Evolutionary conservation across 2,113 vertebrate genomes (phyloP), one percentile per base, ranked within the genome.

Genomic region (Erpornis zantholeuca): DNA sequence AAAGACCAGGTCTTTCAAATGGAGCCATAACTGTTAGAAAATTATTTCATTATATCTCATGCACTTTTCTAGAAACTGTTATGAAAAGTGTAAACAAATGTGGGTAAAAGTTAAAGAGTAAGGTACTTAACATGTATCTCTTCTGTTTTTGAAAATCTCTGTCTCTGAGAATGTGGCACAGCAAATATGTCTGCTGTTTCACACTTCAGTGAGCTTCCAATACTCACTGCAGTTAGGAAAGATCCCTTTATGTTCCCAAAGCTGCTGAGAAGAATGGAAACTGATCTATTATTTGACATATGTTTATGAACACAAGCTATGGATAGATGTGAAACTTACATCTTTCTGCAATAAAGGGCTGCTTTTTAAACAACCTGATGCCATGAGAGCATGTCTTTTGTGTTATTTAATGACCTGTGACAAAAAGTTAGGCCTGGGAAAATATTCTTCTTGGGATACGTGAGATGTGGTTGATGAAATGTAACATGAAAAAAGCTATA

Each of bases 321-420:
- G 6, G 2, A 23, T 88, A 38, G 15, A 16, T 49, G 24, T 36
- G n/a, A 68, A 84, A 49, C 4, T 11, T 82, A 24, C 18, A 31
- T 36, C 42, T 12, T 64, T 49, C 61, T 79, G 60, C 57, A 79
- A n/a, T 23, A 73, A 77, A 35, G 23, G 7, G 15, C 7, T n/a
- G 5, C 9, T 68, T 83, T 88, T 72, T 49, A 70, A 84, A 71
- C 7, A 82, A 27, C 11, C 5, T 50, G 21, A 35, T 71, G 24
- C 42, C 22, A 42, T 0, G 0, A 73, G 0, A 77, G 0, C 25
- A 8, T 29, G 19, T 18, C 33, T 63, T 86, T 54, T 53, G 11
- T 66, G 22, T 54, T 88, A 47, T 68, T 83, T 68, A 54, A 65
- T 35, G 11, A n/a, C 13, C 11, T 65, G 19, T 11, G 20, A 16